These are phyloP conservation scores for Anthopleura xanthogrammica DNA, from an alignment of 92 coral and sea anemone species.

Conservation along the genomic window DNA sequence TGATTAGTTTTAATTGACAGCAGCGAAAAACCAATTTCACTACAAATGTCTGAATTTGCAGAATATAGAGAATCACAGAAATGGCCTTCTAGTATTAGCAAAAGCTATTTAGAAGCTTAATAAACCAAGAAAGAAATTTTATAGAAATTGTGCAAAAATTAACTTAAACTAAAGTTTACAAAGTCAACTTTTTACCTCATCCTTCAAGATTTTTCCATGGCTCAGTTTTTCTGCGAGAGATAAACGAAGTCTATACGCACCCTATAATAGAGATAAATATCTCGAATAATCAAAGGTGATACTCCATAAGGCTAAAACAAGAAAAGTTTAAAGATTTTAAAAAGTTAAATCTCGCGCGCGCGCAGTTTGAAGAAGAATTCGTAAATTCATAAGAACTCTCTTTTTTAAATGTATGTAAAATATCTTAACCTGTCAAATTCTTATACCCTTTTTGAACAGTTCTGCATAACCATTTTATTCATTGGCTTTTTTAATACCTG, in stretches of 20 bases:
- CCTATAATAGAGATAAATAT: background rate
- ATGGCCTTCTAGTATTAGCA: no score
- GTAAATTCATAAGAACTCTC: background rate
- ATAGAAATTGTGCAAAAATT: no score
- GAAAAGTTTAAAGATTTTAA: background rate
- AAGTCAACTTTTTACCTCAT: background rate
- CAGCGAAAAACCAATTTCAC: no score
- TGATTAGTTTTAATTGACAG: no score
- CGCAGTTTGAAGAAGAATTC: background rate
- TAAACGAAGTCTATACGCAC: background rate
- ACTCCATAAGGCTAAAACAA: background rate
- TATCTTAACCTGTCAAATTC: background rate
- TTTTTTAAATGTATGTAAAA: background rate
- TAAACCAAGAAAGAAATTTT: no score
- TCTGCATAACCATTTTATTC: background rate
- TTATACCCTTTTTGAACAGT: no score
- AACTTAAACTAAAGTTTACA: no score
- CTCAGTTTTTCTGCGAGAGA: background rate
- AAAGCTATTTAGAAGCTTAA: no score
- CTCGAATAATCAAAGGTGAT: background rate
- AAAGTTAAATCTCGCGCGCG: no score
- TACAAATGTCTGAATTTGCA: no score
- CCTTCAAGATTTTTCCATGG: background rate
- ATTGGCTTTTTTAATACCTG: conserved; percentile 36
- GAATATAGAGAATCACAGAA: no score